Base-by-base conservation (phyloP, 2,797 vertebrate species). In the Spondyliosoma cantharus region DNA sequence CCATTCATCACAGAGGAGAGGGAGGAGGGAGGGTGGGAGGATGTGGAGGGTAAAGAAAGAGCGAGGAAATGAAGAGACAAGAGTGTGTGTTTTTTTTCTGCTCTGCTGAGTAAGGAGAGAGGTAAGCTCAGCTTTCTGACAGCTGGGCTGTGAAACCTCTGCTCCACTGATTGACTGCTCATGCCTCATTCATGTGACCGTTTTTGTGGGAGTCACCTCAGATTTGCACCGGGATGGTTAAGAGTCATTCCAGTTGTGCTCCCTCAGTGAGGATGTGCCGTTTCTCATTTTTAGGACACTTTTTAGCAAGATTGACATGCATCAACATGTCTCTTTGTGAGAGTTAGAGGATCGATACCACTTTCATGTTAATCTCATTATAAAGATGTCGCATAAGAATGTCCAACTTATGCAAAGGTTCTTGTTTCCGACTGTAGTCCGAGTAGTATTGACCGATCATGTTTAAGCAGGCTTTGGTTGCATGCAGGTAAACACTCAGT, bases 1-100 rank as follows among this genome's bases (percentile, higher is more conserved):
- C 92, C 93, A 93, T 94, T 94, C 93, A 91, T 93, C 92, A 94
- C 91, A 93, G 90, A 80, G 78, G 50, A 81, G 71, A 65, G 78
- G 85, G 80, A 83, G 72, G 19, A n/a, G 42, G 78, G 78, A 66
- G 77, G 78, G 37, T 61, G 74, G 61, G 45, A 7, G 77, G 69
- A 29, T 52, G 80, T 20, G 77, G 77, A 61, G 84, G 85, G 80
- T 54, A 86, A 88, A 86, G 86, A 92, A 87, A 86, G 86, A 88
- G 87, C 70, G 52, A 92, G 91, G 92, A 91, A 93, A 94, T 89
- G 89, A 91, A 90, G 86, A 89, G 89, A 90, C 88, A 89, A 92
- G 91, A 88, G 87, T 69, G 88, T 74, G 81, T 84, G 71, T 87
- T 83, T 89, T 87, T 81, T 84, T 77, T 86, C 71, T 87, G 82